Conservation (phyloP, 35 echinoderm and acorn worm species). For the Patiria miniata region DNA sequence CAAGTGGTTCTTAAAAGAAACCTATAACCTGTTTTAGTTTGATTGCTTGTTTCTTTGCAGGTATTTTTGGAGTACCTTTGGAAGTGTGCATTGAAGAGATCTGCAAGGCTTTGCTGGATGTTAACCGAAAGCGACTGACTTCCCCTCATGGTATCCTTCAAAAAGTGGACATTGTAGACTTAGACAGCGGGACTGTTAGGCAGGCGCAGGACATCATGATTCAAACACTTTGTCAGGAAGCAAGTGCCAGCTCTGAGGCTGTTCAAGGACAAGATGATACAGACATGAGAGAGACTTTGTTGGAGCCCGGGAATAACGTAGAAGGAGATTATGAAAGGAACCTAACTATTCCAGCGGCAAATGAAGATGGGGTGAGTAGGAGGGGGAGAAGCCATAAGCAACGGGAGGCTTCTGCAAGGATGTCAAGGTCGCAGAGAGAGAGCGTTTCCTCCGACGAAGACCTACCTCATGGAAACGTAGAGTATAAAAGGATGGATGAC, state of each 20-base stretch:
- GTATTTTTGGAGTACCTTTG: constrained; percentile 60
- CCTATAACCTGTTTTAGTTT: no score
- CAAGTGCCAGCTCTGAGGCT: not conserved
- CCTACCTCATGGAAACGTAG: not conserved
- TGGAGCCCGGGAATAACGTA: no score
- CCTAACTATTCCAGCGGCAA: not conserved
- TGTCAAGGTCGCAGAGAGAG: not conserved
- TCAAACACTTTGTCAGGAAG: not conserved
- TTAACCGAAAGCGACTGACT: not conserved
- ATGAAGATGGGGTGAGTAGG: not conserved
- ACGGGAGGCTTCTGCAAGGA: not conserved
- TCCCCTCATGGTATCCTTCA: constrained; percentile 12
- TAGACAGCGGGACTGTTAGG: not conserved
- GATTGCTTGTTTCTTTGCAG: constrained; percentile 43
- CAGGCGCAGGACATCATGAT: constrained; percentile 21
- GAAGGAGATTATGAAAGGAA: no score
- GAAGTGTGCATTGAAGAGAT: constrained; percentile 31
- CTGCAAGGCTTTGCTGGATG: constrained; percentile 35
- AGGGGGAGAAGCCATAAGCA: not conserved
- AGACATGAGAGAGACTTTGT: no score
- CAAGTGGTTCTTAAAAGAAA: no score
- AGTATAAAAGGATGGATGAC: no score
- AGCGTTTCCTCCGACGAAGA: not conserved
- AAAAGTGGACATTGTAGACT: constrained; percentile 47
- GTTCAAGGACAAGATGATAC: no score